These are phyloP conservation scores for Epinephelus cyanopodus DNA, from an alignment of 2,113 vertebrate genomes.

Conservation along the genomic window DNA sequence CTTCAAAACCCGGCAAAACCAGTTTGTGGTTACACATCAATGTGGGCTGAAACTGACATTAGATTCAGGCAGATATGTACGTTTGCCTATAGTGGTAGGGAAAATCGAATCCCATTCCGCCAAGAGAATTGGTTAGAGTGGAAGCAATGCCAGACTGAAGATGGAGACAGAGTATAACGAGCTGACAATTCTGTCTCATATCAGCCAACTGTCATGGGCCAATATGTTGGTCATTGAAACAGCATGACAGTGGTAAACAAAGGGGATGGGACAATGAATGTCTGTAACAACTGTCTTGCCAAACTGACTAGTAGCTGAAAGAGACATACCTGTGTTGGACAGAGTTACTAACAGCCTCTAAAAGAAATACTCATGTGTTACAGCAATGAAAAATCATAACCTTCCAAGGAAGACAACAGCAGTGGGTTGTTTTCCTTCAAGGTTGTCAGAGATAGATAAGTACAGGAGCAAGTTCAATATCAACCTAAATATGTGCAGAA, in stretches of 20 bases:
- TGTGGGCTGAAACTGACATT: too few relatives aligned
- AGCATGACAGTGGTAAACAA: neutral
- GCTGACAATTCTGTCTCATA: too few relatives aligned
- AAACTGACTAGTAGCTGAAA: neutral
- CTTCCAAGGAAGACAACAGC: neutral
- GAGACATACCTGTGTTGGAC: neutral
- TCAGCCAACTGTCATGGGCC: neutral
- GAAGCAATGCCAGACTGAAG: too few relatives aligned
- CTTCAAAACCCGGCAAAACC: too few relatives aligned
- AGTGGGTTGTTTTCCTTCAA: neutral
- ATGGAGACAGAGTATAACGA: too few relatives aligned
- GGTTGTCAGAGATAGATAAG: neutral
- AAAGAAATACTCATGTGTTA: neutral
- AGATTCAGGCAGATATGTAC: too few relatives aligned
- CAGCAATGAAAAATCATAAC: neutral
- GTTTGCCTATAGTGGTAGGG: too few relatives aligned
- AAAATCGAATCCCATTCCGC: too few relatives aligned
- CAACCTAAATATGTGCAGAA: neutral
- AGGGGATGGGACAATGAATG: neutral
- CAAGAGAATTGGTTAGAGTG: too few relatives aligned
- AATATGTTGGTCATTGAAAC: neutral
- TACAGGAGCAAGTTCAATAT: constrained; percentile 1
- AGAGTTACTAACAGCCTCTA: neutral
- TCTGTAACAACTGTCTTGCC: neutral
- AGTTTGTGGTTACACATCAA: too few relatives aligned